A percentile compares a stretch with the other conserved stretches of the same genome.
Evolutionary conservation across 1,140 invertebrate species (phyloP).

Genomic region (Trigoniulus corallinus): DNA sequence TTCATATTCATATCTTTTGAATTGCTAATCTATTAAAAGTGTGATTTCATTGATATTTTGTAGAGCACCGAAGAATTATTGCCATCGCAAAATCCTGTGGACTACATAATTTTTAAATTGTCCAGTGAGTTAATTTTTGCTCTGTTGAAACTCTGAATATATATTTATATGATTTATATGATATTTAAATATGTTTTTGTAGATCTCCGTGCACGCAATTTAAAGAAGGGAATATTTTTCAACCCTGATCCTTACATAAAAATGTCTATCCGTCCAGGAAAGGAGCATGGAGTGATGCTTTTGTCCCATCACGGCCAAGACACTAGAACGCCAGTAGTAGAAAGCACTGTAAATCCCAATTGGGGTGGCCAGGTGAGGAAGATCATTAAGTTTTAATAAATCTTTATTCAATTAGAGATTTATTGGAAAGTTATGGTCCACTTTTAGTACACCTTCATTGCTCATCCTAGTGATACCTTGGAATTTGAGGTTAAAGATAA

Average conservation of each 20-base stretch:
- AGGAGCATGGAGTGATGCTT: constrained; percentile 16
- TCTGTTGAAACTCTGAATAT: neutral
- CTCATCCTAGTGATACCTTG: constrained; percentile 26
- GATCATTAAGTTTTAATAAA: constrained; percentile 3
- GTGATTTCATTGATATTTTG: too few relatives aligned
- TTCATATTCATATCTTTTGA: too few relatives aligned
- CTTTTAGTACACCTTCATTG: constrained; percentile 24
- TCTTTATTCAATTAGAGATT: constrained; percentile 8
- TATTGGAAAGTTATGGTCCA: constrained; percentile 15
- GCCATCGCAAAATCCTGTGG: neutral
- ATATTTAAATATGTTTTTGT: constrained; percentile 4
- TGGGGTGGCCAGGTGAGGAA: constrained; percentile 25
- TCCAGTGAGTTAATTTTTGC: neutral
- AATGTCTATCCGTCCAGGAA: constrained; percentile 27
- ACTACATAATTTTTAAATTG: neutral
- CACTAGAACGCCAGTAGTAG: constrained; percentile 22
- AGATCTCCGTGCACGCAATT: constrained; percentile 28
- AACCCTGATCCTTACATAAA: constrained; percentile 35
- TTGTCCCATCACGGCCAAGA: constrained; percentile 28
- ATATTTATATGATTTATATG: neutral
- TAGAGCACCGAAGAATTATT: neutral
- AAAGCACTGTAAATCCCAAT: constrained; percentile 28
- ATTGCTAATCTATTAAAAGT: too few relatives aligned
- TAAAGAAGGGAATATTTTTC: constrained; percentile 35
- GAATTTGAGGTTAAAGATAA: constrained; percentile 36